A percentile compares a stretch with the other conserved stretches of the same genome.
These are phyloP conservation scores for Zaprionus capensis DNA, from an alignment of 1,140 invertebrate species.

Conservation along the genomic window DNA sequence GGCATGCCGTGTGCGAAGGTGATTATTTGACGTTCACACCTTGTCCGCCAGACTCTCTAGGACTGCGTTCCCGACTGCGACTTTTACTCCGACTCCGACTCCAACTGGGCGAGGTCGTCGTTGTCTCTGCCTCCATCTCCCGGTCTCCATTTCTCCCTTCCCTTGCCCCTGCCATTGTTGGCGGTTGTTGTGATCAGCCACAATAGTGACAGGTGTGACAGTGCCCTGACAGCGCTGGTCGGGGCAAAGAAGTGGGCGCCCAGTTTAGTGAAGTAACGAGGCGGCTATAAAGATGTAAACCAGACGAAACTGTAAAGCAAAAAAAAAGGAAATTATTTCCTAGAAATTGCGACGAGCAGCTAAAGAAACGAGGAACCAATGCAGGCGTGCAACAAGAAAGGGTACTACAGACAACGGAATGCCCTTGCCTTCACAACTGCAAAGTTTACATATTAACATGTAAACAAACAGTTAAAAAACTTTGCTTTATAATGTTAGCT, in stretches of 20 bases:
- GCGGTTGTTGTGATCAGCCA: conserved; percentile 80
- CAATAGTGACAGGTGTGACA: conserved; percentile 81
- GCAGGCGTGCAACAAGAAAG: conserved; percentile 16
- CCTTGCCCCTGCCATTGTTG: conserved; percentile 45
- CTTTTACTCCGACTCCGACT: conserved; percentile 1
- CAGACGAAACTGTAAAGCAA: conserved; percentile 55
- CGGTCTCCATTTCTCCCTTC: conserved; percentile 4
- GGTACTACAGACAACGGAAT: conserved; percentile 29
- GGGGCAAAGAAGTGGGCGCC: conserved; percentile 5
- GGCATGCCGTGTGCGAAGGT: conserved; percentile 68
- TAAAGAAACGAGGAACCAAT: conserved; percentile 4
- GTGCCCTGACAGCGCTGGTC: conserved; percentile 53
- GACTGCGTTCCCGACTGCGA: conserved; percentile 12
- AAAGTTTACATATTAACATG: no score
- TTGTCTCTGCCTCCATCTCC: conserved; percentile 12
- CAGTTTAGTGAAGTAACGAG: conserved; percentile 41
- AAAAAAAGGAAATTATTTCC: conserved; percentile 72
- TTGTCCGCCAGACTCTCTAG: conserved; percentile 47
- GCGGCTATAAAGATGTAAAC: conserved; percentile 75
- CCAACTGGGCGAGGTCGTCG: conserved; percentile 42
- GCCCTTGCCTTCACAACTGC: conserved; percentile 13
- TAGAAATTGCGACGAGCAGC: conserved; percentile 61
- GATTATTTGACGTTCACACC: conserved; percentile 82
- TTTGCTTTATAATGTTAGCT: no score
- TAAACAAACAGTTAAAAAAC: background rate